Evolutionary conservation across 2,113 vertebrate genomes (phyloP), one percentile per base, ranked within the genome.

Genomic region (Pipa parva): DNA sequence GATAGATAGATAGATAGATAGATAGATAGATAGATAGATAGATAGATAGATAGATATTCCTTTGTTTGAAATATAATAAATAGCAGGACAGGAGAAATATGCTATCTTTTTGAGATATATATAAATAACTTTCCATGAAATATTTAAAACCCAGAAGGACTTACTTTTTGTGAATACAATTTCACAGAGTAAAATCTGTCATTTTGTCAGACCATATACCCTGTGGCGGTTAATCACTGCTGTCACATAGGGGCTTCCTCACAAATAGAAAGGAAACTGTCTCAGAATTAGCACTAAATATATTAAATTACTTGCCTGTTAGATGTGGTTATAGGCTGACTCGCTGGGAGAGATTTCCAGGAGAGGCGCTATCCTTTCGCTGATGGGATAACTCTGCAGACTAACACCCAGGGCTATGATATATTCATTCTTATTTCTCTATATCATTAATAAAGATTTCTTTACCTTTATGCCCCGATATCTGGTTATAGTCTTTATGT

Each of bases 61-160:
- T 31, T 31, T 31, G 29, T 31, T 10, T 31, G 18, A 15, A 51
- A 51, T 36, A 12, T 29, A 12, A 20, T n/a, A n/a, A n/a, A n/a
- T n/a, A n/a, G n/a, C n/a, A 42, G 17, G 39, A 31, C 17, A 25
- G 20, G 28, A 36, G 51, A 46, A 76, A 33, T 7, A 73, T 52
- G 17, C 71, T 59, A 66, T 1, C 4, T 65, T 64, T 73, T 76
- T n/a, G n/a, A n/a, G n/a, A n/a, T n/a, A n/a, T n/a, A n/a, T n/a
- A n/a, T n/a, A n/a, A n/a, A n/a, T 45, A 74, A 13, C 18, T 22
- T 36, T 56, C 3, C 27, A 71, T 78, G 51, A 77, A 85, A 80
- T 72, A 75, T 75, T 80, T 75, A 81, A 77, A 22, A 75, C 66
- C 21, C n/a, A 2, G 1, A 63, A 77, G 72, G n/a, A 17, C 8